phyloP scores from a whole-genome alignment of 2,888 invertebrate species.

The Ommatoiulus sabulosus region DNA sequence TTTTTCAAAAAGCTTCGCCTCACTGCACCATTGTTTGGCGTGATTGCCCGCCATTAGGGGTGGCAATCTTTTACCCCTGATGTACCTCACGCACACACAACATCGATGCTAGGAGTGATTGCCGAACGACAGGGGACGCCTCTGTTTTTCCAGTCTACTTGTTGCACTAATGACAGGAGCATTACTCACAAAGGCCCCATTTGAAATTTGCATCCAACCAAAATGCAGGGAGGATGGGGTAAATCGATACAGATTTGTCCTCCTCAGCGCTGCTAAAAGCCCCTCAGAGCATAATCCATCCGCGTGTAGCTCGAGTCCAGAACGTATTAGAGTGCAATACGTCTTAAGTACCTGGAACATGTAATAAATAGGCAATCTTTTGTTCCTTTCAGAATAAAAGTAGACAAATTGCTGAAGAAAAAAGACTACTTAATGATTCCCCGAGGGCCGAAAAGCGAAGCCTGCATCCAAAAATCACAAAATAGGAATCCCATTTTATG shows the following conservation, averaged over 20 bases:
- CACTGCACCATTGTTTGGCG: not conserved
- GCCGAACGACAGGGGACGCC: not conserved
- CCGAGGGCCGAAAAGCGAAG: not conserved
- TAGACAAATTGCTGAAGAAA: slow-evolving; percentile 19
- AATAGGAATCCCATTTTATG: too few species aligned
- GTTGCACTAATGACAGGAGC: slow-evolving; percentile 43
- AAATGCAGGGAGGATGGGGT: not conserved
- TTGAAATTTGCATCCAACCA: slow-evolving; percentile 13
- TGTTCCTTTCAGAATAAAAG: slow-evolving; percentile 18
- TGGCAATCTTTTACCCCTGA: not conserved
- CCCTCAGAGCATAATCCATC: slow-evolving; percentile 24
- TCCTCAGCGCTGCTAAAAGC: not conserved
- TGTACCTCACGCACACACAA: not conserved
- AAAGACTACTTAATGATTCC: not conserved
- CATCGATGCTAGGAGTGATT: not conserved
- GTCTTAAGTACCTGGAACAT: slow-evolving; percentile 14
- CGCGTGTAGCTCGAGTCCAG: not conserved
- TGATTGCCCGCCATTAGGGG: slow-evolving; percentile 11
- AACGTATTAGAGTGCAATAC: slow-evolving; percentile 20
- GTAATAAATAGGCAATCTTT: slow-evolving; percentile 39
- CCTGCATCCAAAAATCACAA: not conserved
- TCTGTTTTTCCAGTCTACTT: slow-evolving; percentile 35
- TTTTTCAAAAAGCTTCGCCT: not conserved
- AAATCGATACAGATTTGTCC: slow-evolving; percentile 17
- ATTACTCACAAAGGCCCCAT: slow-evolving; percentile 36